Evolutionary conservation across 2,113 vertebrate genomes (phyloP).

Genomic region (Tragelaphus strepsiceros): DNA sequence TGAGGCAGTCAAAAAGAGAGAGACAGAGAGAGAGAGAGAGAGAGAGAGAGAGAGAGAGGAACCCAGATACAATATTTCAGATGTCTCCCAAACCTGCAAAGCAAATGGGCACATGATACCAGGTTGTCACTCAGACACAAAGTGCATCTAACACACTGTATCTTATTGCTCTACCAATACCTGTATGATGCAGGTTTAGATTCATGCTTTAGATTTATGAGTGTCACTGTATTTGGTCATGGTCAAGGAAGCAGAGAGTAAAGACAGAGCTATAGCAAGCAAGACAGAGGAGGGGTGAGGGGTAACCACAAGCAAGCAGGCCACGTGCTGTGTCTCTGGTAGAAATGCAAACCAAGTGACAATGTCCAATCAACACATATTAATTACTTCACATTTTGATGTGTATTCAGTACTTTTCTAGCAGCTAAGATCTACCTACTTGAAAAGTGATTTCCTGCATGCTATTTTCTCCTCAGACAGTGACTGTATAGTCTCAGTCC

Average conservation of each 20-base stretch:
- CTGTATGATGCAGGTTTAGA: neutral
- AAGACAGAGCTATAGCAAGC: neutral
- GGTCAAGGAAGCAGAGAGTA: neutral
- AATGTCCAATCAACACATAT: neutral
- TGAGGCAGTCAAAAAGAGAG: neutral
- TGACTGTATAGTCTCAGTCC: neutral
- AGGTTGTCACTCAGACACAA: neutral
- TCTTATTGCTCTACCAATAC: neutral
- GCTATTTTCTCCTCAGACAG: neutral
- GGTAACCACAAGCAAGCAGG: neutral
- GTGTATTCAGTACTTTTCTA: neutral
- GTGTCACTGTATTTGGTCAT: neutral
- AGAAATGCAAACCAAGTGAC: neutral
- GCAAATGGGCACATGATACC: neutral
- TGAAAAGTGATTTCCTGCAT: neutral
- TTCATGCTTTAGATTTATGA: neutral
- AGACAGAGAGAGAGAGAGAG: no score
- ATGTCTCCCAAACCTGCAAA: neutral
- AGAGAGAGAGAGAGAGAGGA: no score
- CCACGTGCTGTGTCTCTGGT: neutral
- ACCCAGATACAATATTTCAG: neutral
- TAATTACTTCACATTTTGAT: neutral
- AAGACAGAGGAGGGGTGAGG: neutral
- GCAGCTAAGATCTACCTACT: neutral
- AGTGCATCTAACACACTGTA: neutral